A percentile compares a stretch with the other conserved stretches of the same genome.
phyloP scores from a whole-genome alignment of 2,888 invertebrate genomes.

The Achlya flavicornis region DNA sequence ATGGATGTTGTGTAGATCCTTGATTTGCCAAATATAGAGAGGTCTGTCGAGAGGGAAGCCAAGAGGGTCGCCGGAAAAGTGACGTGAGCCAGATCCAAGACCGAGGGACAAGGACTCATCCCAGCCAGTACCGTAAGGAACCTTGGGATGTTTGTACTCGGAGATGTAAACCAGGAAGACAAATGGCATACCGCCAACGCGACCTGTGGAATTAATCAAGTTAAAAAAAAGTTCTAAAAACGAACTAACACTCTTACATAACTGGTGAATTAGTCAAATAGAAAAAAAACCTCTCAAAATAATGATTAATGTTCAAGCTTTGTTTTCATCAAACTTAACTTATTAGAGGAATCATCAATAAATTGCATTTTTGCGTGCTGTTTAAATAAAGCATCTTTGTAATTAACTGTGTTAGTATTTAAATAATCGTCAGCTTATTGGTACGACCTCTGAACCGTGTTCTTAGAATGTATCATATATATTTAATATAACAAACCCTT shows the following conservation, averaged over 20 bases:
- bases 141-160: constrained; percentile 72
- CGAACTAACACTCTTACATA: too few relatives aligned
- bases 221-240: too few relatives aligned
- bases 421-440: neutral
- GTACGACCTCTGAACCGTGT: constrained; percentile 6
- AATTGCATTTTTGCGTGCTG: too few relatives aligned
- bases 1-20: constrained; percentile 72
- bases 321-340: too few relatives aligned
- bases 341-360: too few relatives aligned
- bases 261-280: too few relatives aligned
- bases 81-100: constrained; percentile 71
- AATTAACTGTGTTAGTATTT: too few relatives aligned
- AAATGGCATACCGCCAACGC: constrained; percentile 83
- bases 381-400: too few relatives aligned
- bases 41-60: constrained; percentile 84
- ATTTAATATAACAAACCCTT: constrained; percentile 72
- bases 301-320: too few relatives aligned
- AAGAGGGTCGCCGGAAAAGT: constrained; percentile 74
- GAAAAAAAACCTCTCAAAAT: too few relatives aligned
- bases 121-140: constrained; percentile 63
- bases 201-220: constrained; percentile 47
- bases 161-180: constrained; percentile 85
- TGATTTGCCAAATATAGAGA: constrained; percentile 62
- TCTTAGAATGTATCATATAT: neutral
- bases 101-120: constrained; percentile 80